Conservation (phyloP, 2,113 vertebrate species). For the Nerophis ophidion region DNA sequence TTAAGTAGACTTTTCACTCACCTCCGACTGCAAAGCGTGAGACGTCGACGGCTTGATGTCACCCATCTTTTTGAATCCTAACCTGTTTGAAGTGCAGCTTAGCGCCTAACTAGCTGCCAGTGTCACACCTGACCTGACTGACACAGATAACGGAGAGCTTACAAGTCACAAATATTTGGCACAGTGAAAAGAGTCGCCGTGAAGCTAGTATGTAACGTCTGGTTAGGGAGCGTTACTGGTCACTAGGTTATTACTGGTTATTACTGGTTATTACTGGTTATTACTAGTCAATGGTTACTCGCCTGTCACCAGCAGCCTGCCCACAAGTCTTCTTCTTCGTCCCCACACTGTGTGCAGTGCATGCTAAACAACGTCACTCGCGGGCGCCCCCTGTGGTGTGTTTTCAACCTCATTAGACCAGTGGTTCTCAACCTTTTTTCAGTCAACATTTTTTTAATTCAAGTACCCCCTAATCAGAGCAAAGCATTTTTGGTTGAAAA, state of each 20-base stretch:
- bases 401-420: too few relatives aligned
- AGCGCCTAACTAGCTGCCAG: slow-evolving; percentile 27
- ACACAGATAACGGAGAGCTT: not conserved
- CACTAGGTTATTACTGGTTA: too few relatives aligned
- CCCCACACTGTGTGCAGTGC: not conserved
- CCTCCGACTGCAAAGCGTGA: slow-evolving; percentile 59
- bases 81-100: slow-evolving; percentile 20
- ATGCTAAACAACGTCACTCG: not conserved
- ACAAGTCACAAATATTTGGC: not conserved
- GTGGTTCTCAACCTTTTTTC: too few relatives aligned
- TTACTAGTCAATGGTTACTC: slow-evolving; percentile 9
- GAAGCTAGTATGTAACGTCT: slow-evolving; percentile 18
- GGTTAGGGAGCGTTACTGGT: slow-evolving; percentile 4
- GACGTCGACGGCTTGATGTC: slow-evolving; percentile 63
- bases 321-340: slow-evolving; percentile 5
- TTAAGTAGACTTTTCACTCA: slow-evolving; percentile 18
- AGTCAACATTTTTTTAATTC: too few relatives aligned
- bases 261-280: too few relatives aligned
- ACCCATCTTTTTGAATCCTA: slow-evolving; percentile 51
- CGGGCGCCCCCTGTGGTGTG: not conserved
- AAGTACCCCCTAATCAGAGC: too few relatives aligned
- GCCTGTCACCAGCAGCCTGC: slow-evolving; percentile 49
- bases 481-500: too few relatives aligned
- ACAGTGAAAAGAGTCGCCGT: not conserved
- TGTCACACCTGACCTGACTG: not conserved